These are phyloP conservation scores for rat (Rattus norvegicus) DNA, from an alignment of 2,113 vertebrate species.

Conservation along the genomic window GRCr8 NC_086022.1:22581001-22581500, in stretches of 20 bases:
- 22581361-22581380: neutral
- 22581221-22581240: neutral
- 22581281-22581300: neutral
- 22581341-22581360: neutral
- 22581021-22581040: neutral
- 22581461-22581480: neutral
- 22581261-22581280: neutral
- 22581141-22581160: neutral
- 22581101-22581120: neutral
- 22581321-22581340: neutral
- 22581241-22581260: neutral
- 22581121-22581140: neutral
- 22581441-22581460: neutral
- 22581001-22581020: rapidly evolving
- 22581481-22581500: neutral
- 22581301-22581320: neutral
- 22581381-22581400: neutral
- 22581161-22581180: neutral
- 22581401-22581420: neutral
- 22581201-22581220: neutral
- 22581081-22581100: neutral
- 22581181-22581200: neutral
- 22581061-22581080: neutral
- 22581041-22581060: neutral
- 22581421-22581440: neutral